These are phyloP conservation scores for Spondyliosoma cantharus DNA, from an alignment of 2,797 vertebrate genomes.

Conservation along the genomic window DNA sequence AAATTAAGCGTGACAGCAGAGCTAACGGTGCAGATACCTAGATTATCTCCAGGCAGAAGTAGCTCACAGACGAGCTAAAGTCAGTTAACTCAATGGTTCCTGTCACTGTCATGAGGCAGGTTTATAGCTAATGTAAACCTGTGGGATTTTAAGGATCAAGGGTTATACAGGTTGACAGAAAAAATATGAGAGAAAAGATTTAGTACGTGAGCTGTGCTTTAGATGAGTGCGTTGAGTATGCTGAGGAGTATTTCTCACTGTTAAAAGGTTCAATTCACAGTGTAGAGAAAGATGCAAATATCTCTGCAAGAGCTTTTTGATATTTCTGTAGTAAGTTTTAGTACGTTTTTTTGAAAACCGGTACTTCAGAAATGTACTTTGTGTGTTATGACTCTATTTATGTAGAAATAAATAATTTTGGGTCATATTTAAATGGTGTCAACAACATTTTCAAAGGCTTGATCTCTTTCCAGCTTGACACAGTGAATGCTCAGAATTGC, in stretches of 20 bases:
- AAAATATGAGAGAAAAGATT: slow-evolving; percentile 30
- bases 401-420: background rate
- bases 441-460: slow-evolving; percentile 34
- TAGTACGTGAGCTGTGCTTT: slow-evolving; percentile 32
- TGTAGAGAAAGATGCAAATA: background rate
- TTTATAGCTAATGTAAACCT: slow-evolving; percentile 50
- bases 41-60: slow-evolving; percentile 66
- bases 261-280: background rate
- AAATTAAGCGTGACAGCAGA: slow-evolving; percentile 70
- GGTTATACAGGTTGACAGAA: slow-evolving; percentile 17
- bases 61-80: slow-evolving; percentile 52
- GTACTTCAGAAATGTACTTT: background rate
- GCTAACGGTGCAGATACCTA: slow-evolving; percentile 66
- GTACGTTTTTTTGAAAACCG: background rate
- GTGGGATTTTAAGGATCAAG: slow-evolving; percentile 49
- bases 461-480: slow-evolving; percentile 25
- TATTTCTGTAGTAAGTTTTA: background rate
- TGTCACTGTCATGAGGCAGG: slow-evolving; percentile 48
- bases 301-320: background rate
- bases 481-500: slow-evolving; percentile 40
- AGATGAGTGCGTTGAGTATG: slow-evolving; percentile 5
- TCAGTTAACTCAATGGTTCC: slow-evolving; percentile 50
- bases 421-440: slow-evolving; percentile 19
- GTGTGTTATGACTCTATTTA: background rate
- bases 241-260: background rate